Evolutionary conservation across 2,888 invertebrate genomes (phyloP).

Genomic region (Zaprionus obscuricornis): DNA sequence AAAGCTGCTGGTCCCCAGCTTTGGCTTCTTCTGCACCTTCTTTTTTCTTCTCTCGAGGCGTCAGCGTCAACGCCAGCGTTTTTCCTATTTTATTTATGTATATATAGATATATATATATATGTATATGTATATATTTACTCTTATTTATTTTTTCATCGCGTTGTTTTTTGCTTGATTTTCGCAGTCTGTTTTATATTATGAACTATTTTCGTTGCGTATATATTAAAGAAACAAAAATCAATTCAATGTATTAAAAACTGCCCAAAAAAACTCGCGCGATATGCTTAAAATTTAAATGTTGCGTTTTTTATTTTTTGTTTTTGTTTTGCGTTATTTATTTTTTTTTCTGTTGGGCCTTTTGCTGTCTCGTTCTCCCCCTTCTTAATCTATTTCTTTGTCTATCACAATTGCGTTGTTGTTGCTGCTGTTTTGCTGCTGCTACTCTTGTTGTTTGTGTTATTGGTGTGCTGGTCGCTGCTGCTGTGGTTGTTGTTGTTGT

Average conservation of each 20-base stretch:
- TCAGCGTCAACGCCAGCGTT: conserved; percentile 32
- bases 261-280: conserved; percentile 42
- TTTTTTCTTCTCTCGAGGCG: conserved; percentile 27
- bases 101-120: no score
- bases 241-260: conserved; percentile 42
- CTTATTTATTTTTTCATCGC: conserved; percentile 66
- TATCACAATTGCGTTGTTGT: conserved; percentile 79
- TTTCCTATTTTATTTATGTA: conserved; percentile 29
- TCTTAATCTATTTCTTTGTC: conserved; percentile 77
- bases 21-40: conserved; percentile 35
- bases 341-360: conserved; percentile 35
- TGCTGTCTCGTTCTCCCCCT: conserved; percentile 48
- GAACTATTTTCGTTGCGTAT: conserved; percentile 60
- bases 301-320: conserved; percentile 54
- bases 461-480: conserved; percentile 42
- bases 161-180: conserved; percentile 46
- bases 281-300: conserved; percentile 48
- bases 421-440: conserved; percentile 50
- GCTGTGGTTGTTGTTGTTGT: conserved; percentile 61
- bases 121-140: no score
- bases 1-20: conserved; percentile 46
- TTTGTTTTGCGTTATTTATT: conserved; percentile 32
- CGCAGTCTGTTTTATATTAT: conserved; percentile 30
- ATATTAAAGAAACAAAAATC: conserved; percentile 39
- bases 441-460: conserved; percentile 42